Percentiles rank a stretch among this genome's conserved stretches.
Conservation (phyloP, 2,113 vertebrate species). For the Amazona guildingii region DNA sequence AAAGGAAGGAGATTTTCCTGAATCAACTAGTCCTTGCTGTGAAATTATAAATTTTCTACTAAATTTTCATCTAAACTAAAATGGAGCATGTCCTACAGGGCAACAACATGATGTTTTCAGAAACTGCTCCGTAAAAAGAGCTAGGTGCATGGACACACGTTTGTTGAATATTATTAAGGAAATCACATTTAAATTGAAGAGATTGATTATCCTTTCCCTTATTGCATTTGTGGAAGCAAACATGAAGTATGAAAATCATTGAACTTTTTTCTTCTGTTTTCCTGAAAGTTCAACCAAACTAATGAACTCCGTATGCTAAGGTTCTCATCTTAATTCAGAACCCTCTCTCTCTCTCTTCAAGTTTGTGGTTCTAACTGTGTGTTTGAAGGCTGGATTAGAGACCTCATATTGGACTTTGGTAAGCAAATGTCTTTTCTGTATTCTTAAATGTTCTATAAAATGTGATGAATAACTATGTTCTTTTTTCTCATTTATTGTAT, state of each 20-base stretch:
- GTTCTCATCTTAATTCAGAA: not conserved
- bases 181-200: not conserved
- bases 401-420: conserved; percentile 98
- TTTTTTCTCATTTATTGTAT: not conserved
- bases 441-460: not conserved
- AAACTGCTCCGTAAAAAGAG: not conserved
- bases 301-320: not conserved
- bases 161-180: not conserved
- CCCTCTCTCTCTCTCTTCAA: conserved; percentile 46
- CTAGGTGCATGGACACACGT: not conserved
- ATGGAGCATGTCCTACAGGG: not conserved
- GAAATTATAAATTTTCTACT: not conserved
- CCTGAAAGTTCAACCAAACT: not conserved
- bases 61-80: not conserved
- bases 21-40: not conserved
- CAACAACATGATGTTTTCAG: not conserved
- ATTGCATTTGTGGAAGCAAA: not conserved
- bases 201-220: not conserved
- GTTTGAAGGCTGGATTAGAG: conserved; percentile 96
- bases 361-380: conserved; percentile 99
- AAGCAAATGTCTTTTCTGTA: conserved; percentile 38
- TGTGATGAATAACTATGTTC: not conserved
- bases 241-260: not conserved
- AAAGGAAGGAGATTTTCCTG: not conserved
- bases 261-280: not conserved